Conservation (phyloP, 2,797 vertebrate genomes). For the Pagetopsis macropterus region DNA sequence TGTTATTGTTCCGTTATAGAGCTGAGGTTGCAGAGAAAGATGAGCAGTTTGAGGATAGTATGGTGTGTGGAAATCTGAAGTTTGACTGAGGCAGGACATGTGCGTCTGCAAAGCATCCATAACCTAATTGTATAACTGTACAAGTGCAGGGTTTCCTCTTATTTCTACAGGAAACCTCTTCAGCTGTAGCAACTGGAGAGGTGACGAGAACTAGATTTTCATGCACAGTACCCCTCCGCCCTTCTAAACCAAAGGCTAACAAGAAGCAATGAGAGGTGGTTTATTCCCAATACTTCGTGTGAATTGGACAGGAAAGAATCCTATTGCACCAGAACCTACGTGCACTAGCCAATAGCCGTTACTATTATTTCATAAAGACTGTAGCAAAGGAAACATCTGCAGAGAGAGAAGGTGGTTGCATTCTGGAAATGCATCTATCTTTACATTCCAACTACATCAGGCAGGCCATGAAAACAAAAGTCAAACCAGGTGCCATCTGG, state of each 20-base stretch:
- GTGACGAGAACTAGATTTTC: constrained; percentile 10
- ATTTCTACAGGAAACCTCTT: constrained; percentile 21
- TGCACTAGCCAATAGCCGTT: constrained; percentile 64
- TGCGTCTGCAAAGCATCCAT: constrained; percentile 59
- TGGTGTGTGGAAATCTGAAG: constrained; percentile 51
- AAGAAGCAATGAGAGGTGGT: constrained; percentile 57
- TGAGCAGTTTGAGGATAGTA: constrained; percentile 62
- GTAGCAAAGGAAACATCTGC: constrained; percentile 50
- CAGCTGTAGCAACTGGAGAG: too few species aligned
- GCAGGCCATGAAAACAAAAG: constrained; percentile 46
- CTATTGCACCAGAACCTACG: constrained; percentile 75
- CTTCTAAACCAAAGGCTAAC: constrained; percentile 52
- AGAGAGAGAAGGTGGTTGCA: constrained; percentile 58
- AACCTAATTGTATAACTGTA: constrained; percentile 28
- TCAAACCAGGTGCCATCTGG: constrained; percentile 43
- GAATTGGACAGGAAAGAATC: constrained; percentile 63
- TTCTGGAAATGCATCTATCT: constrained; percentile 46
- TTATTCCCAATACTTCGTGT: constrained; percentile 65
- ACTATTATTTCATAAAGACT: constrained; percentile 67
- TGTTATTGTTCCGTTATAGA: constrained; percentile 57
- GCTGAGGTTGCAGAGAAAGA: constrained; percentile 59
- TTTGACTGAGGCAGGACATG: constrained; percentile 70
- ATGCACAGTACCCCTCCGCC: constrained; percentile 43
- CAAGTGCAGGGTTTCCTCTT: background rate
- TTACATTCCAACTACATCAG: constrained; percentile 35